phyloP scores from a whole-genome alignment of 2,797 vertebrate genomes.

The Nyctalus aviator region DNA sequence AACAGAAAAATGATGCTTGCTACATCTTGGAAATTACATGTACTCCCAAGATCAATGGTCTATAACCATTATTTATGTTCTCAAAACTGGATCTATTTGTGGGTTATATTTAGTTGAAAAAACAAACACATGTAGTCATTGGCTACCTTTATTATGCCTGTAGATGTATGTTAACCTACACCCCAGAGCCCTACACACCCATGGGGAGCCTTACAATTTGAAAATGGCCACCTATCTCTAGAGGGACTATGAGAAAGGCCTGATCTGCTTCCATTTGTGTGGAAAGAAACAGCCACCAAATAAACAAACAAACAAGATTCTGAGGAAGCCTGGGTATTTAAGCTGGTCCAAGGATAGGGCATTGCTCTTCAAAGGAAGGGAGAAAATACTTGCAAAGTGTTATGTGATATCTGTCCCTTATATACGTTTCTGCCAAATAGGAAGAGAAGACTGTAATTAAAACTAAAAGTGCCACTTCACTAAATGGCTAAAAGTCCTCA shows the following conservation, averaged over 20 bases:
- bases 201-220: background rate
- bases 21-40: slow-evolving; percentile 29
- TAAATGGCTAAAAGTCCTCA: background rate
- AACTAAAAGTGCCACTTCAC: background rate
- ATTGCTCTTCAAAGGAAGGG: background rate
- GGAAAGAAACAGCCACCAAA: background rate
- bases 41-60: background rate
- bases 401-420: background rate
- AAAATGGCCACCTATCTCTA: background rate
- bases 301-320: background rate
- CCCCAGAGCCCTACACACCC: background rate
- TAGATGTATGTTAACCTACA: background rate
- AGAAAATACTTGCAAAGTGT: background rate
- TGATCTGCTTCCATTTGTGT: background rate
- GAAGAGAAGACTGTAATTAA: background rate
- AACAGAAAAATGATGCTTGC: background rate
- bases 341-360: background rate
- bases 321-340: background rate
- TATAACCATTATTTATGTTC: background rate
- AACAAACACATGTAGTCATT: background rate
- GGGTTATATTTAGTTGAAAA: background rate
- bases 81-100: background rate
- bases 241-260: background rate
- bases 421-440: background rate
- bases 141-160: background rate